These are phyloP conservation scores for Cremastobaeus sp. DNA, from an alignment of 2,888 invertebrate genomes.

Conservation along the genomic window DNA sequence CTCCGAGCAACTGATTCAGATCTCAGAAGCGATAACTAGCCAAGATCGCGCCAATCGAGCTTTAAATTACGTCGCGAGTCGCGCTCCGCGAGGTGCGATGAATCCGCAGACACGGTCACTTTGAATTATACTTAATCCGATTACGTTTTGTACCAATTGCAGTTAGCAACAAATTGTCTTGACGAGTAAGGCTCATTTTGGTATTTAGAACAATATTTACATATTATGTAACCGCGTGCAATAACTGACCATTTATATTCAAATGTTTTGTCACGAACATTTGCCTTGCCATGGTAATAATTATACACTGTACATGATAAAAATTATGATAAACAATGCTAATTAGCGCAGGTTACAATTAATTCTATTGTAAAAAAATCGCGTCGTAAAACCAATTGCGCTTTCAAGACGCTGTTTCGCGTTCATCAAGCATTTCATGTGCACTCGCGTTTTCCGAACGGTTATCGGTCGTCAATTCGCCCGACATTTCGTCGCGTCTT, in stretches of 20 bases:
- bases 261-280: slow-evolving; percentile 56
- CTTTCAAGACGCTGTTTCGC: no score
- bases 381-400: slow-evolving; percentile 27
- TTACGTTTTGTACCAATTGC: slow-evolving; percentile 30
- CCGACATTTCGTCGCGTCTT: slow-evolving; percentile 31
- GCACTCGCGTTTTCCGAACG: no score
- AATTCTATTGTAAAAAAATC: slow-evolving; percentile 41
- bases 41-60: no score
- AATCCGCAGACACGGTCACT: no score
- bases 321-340: slow-evolving; percentile 50
- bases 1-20: no score
- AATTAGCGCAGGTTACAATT: slow-evolving; percentile 47
- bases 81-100: no score
- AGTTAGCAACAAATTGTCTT: slow-evolving; percentile 30
- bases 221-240: slow-evolving; percentile 54
- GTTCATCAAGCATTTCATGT: slow-evolving; percentile 34
- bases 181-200: slow-evolving; percentile 38
- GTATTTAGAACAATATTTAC: slow-evolving; percentile 61
- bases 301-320: slow-evolving; percentile 43
- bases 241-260: slow-evolving; percentile 54
- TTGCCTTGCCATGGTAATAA: slow-evolving; percentile 49
- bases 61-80: no score
- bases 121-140: neutral
- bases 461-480: no score
- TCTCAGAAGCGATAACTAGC: no score